Evolutionary conservation across 2,888 invertebrate genomes (phyloP), one percentile per base, ranked within the genome.

Genomic region (Melanchra persicariae): DNA sequence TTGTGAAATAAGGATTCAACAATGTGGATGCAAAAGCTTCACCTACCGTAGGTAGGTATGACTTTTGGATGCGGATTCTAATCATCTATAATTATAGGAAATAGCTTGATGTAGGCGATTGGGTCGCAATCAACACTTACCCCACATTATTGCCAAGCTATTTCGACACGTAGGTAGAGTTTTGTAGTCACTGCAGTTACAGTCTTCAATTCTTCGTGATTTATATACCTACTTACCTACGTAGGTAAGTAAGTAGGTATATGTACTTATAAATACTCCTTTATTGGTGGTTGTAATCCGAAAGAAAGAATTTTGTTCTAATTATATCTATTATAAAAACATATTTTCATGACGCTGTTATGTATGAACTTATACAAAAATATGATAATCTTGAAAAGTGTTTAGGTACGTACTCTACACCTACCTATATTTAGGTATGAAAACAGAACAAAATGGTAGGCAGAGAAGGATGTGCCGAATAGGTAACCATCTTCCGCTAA

Each of bases 61-160:
- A 1, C 19, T 54, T 26, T 9, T 19, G 34, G 15, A 45, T 74
- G 10, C 2, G 10, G 9, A 37, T 74, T 52, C 26, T 9, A 3
- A 15, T 15, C 40, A 40, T 40, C 40, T 12, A 40, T 15, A 40
- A 19, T 4, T n/a, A n/a, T 43, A 52, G 43, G 34, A 73, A 61
- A 43, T 34, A 9, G 9, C 43, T 51, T 5, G 34, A 51, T 52
- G 7, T 22, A 24, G 4, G 30, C 22, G 15, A 40, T 40, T n/a
- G 19, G 22, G 22, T 54, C 15, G 17, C 12, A 37, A 24, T 1
- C 43, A 37, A 6, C 19, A 54, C 26, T 54, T 54, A 74, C 63
- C 30, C 47, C 47, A 40, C 74, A 55, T 75, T 65, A 55, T 8
- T 40, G n/a, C 2, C 3, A 47, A 22, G 8, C 22, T 37, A 45